Evolutionary conservation across 2,113 vertebrate species (phyloP), one percentile per base, ranked within the genome.

Genomic region (Dipodomys stephensi): DNA sequence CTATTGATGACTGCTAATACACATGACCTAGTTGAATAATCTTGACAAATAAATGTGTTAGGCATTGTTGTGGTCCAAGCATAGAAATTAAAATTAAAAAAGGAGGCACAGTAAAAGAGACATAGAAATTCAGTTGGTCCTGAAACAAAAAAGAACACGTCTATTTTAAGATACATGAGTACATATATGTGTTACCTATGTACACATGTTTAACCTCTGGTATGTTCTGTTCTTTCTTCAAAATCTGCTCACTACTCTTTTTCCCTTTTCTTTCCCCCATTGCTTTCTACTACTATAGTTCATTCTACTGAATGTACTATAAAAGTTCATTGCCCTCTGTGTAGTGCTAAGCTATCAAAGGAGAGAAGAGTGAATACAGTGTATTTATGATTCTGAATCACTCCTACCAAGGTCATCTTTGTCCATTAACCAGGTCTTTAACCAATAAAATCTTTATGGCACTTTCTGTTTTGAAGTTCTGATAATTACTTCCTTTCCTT

Each of bases 211-310:
- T 53, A 22, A 81, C 69, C 76, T 49, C n/a, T 49, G 16, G 8
- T 89, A 35, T 91, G 9, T 77, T 92, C 69, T 96, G 22, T 91
- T 91, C 85, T 4, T 22, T 76, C 6, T 22, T 92, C n/a, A 23
- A 80, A n/a, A 91, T 77, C 18, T 30, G 20, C 19, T 46, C 9
- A 19, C 8, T 39, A n/a, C 1, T 44, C 23, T 90, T 39, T 28
- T 90, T 89, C 39, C 5, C 88, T 49, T 44, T 15, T 25, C 0
- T 65, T 73, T 30, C 83, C 16, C 6, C 49, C 13, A 22, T 2
- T 88, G 13, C 0, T 87, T 3, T 82, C 18, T 81, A 25, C 28
- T 49, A 15, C 32, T 39, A 39, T 39, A 78, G 73, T 7, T 89
- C 35, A 28, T 65, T 46, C 19, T 83, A 9, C 15, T 64, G 49